Evolutionary conservation across 2,797 vertebrate genomes (phyloP), one percentile per base, ranked within the genome.

Genomic region (Garrulus glandarius): DNA sequence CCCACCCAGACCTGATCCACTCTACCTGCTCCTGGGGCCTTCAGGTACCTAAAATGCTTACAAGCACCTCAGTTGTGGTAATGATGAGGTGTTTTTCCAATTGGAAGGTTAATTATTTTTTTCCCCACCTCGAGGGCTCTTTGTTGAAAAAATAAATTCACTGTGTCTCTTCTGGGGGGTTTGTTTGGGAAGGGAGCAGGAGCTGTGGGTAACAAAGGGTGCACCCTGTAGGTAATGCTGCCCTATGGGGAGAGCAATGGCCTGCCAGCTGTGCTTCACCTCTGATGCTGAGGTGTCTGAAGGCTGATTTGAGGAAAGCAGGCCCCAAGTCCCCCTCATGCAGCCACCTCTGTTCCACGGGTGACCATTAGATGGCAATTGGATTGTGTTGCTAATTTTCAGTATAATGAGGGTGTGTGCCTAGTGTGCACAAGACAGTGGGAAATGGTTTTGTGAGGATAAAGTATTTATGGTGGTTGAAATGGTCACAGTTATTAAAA

Each of bases 341-440:
- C 44, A 68, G 15, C 43, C 39, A n/a, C 29, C 20, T 63, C 68
- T 29, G 46, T 41, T 50, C 50, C 24, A 26, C 3, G 3, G 19
- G 34, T 65, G 6, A 53, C 52, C 41, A 37, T 56, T 52, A 44
- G 47, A 11, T 41, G 36, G 41, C 27, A 23, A 9, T 8, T 2
- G 7, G 50, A n/a, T 49, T 72, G 65, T 36, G 29, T 36, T 84
- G 78, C 22, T 83, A 29, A 75, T 91, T 86, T 77, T 75, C 49
- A 24, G 53, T 57, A 9, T 77, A 77, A 80, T 39, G 53, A 76
- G 34, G 20, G 21, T 34, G 75, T 52, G 20, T 55, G 21, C 56
- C 37, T 53, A 16, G 21, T 3, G 32, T 1, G 6, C 0, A 1
- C 23, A 15, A 34, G 26, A 24, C 0, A 0, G 22, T 61, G 61